phyloP scores from a whole-genome alignment of 2,797 vertebrate genomes.

The Columba guinea region DNA sequence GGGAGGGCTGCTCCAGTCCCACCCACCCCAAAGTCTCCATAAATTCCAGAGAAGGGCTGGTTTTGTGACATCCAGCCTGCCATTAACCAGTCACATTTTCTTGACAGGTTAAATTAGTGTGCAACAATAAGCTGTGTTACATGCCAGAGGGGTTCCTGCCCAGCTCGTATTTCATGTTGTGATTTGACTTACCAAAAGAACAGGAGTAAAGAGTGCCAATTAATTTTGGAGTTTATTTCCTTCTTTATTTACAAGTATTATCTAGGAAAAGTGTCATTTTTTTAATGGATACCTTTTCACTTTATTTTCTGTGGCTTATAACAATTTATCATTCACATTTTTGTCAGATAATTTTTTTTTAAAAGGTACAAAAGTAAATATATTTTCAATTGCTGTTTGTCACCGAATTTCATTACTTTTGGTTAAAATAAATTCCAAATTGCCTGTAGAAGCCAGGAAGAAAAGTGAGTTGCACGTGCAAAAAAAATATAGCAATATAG shows the following conservation, averaged over 20 bases:
- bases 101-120: neutral
- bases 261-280: neutral
- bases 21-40: neutral
- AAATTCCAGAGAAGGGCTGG: neutral
- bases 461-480: neutral
- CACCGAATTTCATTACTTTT: neutral
- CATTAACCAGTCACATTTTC: neutral
- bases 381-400: slow-evolving; percentile 11
- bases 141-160: neutral
- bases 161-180: neutral
- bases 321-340: neutral
- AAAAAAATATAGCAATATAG: neutral
- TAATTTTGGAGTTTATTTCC: neutral
- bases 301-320: slow-evolving; percentile 18
- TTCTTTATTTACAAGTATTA: neutral
- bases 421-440: slow-evolving; percentile 5
- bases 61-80: neutral
- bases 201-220: neutral
- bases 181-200: neutral
- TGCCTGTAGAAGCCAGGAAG: neutral
- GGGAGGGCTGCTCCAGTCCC: neutral
- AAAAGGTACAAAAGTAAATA: neutral
- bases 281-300: neutral
- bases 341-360: slow-evolving; percentile 29
- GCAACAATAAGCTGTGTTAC: neutral